These are phyloP conservation scores for Centropus unirufus DNA, from an alignment of 2,113 vertebrate genomes.

Conservation along the genomic window DNA sequence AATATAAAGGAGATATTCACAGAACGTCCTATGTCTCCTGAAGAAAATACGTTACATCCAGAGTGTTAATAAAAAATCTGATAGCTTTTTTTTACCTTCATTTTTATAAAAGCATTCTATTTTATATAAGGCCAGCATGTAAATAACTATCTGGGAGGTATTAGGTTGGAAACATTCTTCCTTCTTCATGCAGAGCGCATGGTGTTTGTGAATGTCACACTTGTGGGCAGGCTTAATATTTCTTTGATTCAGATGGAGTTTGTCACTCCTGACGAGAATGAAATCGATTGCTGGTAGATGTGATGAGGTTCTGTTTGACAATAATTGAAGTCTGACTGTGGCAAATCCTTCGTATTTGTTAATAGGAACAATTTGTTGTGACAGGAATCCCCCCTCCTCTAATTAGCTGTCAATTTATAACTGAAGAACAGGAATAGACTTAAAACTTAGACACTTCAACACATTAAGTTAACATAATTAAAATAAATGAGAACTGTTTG, in stretches of 20 bases:
- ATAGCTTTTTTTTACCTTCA: not conserved
- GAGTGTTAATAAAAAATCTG: not conserved
- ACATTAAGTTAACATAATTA: not conserved
- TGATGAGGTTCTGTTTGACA: conserved; percentile 3
- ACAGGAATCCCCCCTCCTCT: not conserved
- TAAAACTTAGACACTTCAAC: not conserved
- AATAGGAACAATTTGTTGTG: not conserved
- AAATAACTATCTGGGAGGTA: not conserved
- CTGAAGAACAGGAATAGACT: not conserved
- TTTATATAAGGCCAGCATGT: not conserved
- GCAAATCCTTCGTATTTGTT: conserved; percentile 18
- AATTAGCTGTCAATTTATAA: not conserved
- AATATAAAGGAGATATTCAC: not conserved
- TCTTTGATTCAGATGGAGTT: not conserved
- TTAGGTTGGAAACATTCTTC: not conserved
- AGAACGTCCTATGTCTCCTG: not conserved
- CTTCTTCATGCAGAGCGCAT: not conserved
- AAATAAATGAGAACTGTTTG: conserved; percentile 23
- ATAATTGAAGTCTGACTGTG: not conserved
- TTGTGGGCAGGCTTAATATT: not conserved
- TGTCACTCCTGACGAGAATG: not conserved
- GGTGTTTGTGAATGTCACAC: not conserved
- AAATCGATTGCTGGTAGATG: not conserved
- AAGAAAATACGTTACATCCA: not conserved
- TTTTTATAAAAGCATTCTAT: not conserved